Conservation (phyloP, 1,140 invertebrate genomes). For the Phortica variegata region DNA sequence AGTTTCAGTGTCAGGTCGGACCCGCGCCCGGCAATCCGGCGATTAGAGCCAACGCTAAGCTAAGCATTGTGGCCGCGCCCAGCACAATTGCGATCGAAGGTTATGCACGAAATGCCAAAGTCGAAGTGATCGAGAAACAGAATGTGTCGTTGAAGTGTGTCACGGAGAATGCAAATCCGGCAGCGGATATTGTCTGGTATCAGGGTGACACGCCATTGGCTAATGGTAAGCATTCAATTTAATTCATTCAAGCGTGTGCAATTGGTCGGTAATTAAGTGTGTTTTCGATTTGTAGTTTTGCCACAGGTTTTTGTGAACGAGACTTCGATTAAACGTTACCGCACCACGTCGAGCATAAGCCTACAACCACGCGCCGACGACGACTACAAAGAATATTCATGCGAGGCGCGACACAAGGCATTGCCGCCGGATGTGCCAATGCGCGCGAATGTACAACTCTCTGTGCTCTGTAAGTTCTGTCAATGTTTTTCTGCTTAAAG, state of each 20-base stretch:
- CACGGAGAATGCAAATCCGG: slow-evolving; percentile 82
- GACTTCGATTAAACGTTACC: slow-evolving; percentile 56
- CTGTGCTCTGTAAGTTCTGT: slow-evolving; percentile 83
- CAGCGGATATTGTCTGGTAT: slow-evolving; percentile 84
- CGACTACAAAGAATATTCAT: slow-evolving; percentile 84
- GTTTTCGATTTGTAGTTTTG: slow-evolving; percentile 57
- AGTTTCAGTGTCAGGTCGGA: slow-evolving; percentile 92
- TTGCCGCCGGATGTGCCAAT: slow-evolving; percentile 74
- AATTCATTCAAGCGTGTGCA: too few species aligned
- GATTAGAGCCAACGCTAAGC: slow-evolving; percentile 78
- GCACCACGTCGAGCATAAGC: slow-evolving; percentile 62
- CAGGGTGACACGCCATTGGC: slow-evolving; percentile 76
- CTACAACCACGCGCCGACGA: slow-evolving; percentile 81
- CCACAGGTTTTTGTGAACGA: slow-evolving; percentile 61
- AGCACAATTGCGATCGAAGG: slow-evolving; percentile 81
- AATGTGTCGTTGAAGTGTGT: slow-evolving; percentile 79
- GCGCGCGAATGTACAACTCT: slow-evolving; percentile 76
- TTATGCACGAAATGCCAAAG: slow-evolving; percentile 71
- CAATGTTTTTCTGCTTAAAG: neutral
- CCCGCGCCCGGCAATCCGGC: slow-evolving; percentile 73
- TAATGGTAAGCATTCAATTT: slow-evolving; percentile 61
- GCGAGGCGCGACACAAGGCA: slow-evolving; percentile 84
- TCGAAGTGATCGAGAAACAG: slow-evolving; percentile 82
- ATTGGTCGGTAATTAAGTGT: too few species aligned
- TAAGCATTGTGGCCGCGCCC: slow-evolving; percentile 86